Evolutionary conservation across 1,140 invertebrate genomes (phyloP).

Genomic region (Nasonia vitripennis): DNA sequence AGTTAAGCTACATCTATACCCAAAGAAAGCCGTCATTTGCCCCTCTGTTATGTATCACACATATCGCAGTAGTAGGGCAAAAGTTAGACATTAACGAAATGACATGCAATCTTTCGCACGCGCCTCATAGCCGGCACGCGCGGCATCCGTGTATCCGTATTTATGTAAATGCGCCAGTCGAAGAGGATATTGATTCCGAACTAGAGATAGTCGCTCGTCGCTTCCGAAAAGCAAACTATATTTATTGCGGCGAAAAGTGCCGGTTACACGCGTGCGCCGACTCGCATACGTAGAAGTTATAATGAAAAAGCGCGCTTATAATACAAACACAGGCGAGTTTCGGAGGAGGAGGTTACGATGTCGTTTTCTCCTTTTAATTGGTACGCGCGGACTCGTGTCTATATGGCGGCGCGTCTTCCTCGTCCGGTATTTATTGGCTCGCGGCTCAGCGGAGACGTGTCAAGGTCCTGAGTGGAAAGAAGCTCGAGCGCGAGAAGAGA

Average conservation of each 20-base stretch:
- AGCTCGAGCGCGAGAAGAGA: slow-evolving; percentile 8
- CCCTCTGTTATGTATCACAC: too few species aligned
- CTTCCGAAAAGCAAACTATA: background rate
- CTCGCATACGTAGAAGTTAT: background rate
- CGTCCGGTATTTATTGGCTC: slow-evolving; percentile 44
- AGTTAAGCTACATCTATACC: background rate
- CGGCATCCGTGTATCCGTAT: background rate
- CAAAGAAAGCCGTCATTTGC: background rate
- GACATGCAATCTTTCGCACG: slow-evolving; percentile 35
- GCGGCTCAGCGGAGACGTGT: background rate
- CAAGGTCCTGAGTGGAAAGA: slow-evolving; percentile 27
- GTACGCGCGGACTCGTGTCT: background rate
- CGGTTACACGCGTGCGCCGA: background rate
- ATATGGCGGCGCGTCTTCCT: background rate
- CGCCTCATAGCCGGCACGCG: background rate
- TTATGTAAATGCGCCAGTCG: slow-evolving; percentile 23
- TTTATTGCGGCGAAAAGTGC: slow-evolving; percentile 4
- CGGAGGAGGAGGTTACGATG: slow-evolving; percentile 13
- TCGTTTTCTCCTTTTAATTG: slow-evolving; percentile 41
- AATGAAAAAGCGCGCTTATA: slow-evolving; percentile 10
- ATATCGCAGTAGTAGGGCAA: background rate
- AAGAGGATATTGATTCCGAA: slow-evolving; percentile 13
- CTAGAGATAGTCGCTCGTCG: background rate
- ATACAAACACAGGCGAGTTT: background rate
- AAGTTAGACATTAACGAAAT: slow-evolving; percentile 29